Conservation (phyloP, 2,797 vertebrate genomes). For the Lateolabrax maculatus region DNA sequence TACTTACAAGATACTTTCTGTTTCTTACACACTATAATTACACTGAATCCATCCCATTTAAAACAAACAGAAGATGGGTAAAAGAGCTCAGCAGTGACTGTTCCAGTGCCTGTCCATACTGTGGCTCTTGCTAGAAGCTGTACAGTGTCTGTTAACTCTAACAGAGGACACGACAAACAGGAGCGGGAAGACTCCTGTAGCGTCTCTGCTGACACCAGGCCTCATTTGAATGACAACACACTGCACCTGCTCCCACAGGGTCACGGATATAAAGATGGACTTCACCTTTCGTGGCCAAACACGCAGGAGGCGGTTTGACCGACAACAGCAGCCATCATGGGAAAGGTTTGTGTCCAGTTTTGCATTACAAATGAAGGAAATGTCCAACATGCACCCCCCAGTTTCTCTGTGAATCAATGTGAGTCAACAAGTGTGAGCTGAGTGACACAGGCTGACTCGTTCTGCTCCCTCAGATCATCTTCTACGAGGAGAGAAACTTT, state of each 20-base stretch:
- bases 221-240: constrained; percentile 79
- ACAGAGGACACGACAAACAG: constrained; percentile 54
- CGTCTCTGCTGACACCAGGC: constrained; percentile 79
- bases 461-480: constrained; percentile 80
- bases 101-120: constrained; percentile 60
- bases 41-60: neutral
- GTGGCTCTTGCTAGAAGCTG: constrained; percentile 75
- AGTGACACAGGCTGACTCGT: neutral
- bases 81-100: constrained; percentile 46
- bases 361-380: neutral
- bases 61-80: constrained; percentile 26
- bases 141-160: constrained; percentile 36
- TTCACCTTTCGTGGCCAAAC: constrained; percentile 10
- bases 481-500: constrained; percentile 87
- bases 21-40: neutral
- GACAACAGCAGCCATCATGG: constrained; percentile 67
- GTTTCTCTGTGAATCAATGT: neutral
- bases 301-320: constrained; percentile 35
- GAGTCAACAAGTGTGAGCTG: neutral
- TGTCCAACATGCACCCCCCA: neutral
- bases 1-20: neutral
- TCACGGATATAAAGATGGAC: constrained; percentile 71
- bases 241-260: constrained; percentile 29
- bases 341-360: constrained; percentile 75
- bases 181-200: constrained; percentile 69